Base-by-base conservation (phyloP, 2,113 vertebrate genomes). In the Sebastes fasciatus region DNA sequence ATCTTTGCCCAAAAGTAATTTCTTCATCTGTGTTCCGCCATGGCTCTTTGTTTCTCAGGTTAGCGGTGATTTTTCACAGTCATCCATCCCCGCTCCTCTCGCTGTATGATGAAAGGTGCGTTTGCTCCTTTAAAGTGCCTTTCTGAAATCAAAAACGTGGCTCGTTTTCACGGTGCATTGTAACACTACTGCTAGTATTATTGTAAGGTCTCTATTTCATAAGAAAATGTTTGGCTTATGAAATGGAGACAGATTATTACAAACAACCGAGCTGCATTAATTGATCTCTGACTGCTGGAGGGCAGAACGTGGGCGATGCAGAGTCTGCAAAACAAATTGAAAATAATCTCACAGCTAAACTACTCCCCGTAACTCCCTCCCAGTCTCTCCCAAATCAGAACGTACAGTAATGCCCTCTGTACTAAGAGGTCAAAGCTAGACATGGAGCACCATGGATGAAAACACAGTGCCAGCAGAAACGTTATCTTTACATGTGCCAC, bases 41-140 rank as follows among this genome's bases (percentile, higher is more conserved):
- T 63, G 77, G 86, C 85, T 87, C 89, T 93, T 90, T 85, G 85
- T 90, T 94, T 92, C 88, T 85, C 87, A 82, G 86, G 86, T 85
- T 88, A 85, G 88, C 62, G 4, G 71, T 62, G 80, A 89, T 90
- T 93, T 83, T 91, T 90, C 91, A 83, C 88, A 91, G 91, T 83
- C 88, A 76, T 89, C 86, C 64, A 55, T 70, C 75, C 26, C 77
- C 51, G 6, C 62, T 85, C 23, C 34, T 77, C 74, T 82, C 21
- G 68, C 74, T 40, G 57, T 88, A 85, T 89, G 93, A 89, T 95
- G 93, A 95, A 88, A 90, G 82, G 82, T 69, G 40, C 23, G 61
- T 72, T 96, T 93, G 93, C 94, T 81, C 42, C 75, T 75, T 69
- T 46, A 78, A 89, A 87, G 69, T 80, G 64, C 79, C 42, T 23